Conservation (phyloP, 2,113 vertebrate genomes). For the Barbus barbus region DNA sequence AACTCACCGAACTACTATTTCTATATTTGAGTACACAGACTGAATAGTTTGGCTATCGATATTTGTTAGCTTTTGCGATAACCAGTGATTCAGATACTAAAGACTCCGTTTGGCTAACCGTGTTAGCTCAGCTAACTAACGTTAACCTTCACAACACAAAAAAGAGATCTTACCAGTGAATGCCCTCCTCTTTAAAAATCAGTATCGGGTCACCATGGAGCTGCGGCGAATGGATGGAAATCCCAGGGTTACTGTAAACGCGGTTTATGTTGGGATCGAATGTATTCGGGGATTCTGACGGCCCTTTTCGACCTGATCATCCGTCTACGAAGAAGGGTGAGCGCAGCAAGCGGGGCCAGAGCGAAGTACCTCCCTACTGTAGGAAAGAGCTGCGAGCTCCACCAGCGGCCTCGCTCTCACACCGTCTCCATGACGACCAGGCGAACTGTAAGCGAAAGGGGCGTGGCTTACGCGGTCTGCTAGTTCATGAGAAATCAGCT, state of each 20-base stretch:
- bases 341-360: slow-evolving; percentile 11
- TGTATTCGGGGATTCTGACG: neutral
- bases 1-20: neutral
- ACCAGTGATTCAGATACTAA: neutral
- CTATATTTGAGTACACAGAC: neutral
- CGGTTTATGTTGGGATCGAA: neutral
- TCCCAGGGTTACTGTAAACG: slow-evolving; percentile 12
- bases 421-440: slow-evolving; percentile 74
- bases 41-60: neutral
- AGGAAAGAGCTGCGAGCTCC: slow-evolving; percentile 53
- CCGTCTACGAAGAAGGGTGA: slow-evolving; percentile 3
- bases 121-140: slow-evolving; percentile 26
- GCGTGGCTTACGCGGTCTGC: slow-evolving; percentile 1
- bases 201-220: slow-evolving; percentile 29
- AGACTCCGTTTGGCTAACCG: slow-evolving; percentile 17
- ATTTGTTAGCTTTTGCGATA: neutral
- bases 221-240: neutral
- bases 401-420: slow-evolving; percentile 70
- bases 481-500: slow-evolving; percentile 33
- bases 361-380: neutral
- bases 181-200: slow-evolving; percentile 25
- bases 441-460: slow-evolving; percentile 14
- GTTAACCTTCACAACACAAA: slow-evolving; percentile 30
- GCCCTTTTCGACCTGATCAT: slow-evolving; percentile 5
- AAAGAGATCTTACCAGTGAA: slow-evolving; percentile 38